Evolutionary conservation across 2,888 invertebrate species (phyloP).

Genomic region (Leucoptera coffeella): DNA sequence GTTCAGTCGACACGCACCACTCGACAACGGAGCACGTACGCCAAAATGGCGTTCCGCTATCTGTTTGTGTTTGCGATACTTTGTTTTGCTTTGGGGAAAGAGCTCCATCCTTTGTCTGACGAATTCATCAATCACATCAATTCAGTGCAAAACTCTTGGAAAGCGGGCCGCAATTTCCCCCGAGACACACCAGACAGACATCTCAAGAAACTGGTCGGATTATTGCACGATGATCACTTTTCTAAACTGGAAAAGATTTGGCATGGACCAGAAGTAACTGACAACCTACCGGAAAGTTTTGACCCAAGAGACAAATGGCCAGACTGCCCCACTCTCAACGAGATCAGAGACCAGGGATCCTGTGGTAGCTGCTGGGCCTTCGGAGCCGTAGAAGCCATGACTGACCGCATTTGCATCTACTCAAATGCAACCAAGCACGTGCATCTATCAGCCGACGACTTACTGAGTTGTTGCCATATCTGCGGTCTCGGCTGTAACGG

Average conservation of each 20-base stretch:
- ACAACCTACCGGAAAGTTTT: constrained; percentile 57
- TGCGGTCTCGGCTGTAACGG: constrained; percentile 70
- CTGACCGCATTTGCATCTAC: constrained; percentile 71
- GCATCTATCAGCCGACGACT: constrained; percentile 67
- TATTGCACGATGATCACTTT: constrained; percentile 43
- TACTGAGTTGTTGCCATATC: constrained; percentile 61
- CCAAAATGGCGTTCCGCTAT: too few relatives aligned
- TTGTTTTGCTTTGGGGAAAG: too few relatives aligned
- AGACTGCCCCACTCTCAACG: constrained; percentile 65
- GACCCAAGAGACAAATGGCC: constrained; percentile 68
- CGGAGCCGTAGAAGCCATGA: constrained; percentile 75
- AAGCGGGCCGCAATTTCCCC: constrained; percentile 61
- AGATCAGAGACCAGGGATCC: constrained; percentile 70
- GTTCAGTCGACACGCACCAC: too few relatives aligned
- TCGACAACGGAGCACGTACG: too few relatives aligned
- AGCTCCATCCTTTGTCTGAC: constrained; percentile 47
- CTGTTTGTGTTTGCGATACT: too few relatives aligned
- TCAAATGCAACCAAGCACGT: constrained; percentile 55
- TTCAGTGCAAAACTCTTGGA: constrained; percentile 57
- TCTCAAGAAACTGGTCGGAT: constrained; percentile 58
- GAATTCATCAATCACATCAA: constrained; percentile 58
- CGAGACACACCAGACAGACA: constrained; percentile 38
- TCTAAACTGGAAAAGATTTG: constrained; percentile 21
- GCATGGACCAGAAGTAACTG: constrained; percentile 10
- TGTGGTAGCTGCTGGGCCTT: constrained; percentile 87